Percentiles rank a stretch among this genome's conserved stretches.
Evolutionary conservation across 2,113 vertebrate genomes (phyloP).

Genomic region (Sterna hirundo): DNA sequence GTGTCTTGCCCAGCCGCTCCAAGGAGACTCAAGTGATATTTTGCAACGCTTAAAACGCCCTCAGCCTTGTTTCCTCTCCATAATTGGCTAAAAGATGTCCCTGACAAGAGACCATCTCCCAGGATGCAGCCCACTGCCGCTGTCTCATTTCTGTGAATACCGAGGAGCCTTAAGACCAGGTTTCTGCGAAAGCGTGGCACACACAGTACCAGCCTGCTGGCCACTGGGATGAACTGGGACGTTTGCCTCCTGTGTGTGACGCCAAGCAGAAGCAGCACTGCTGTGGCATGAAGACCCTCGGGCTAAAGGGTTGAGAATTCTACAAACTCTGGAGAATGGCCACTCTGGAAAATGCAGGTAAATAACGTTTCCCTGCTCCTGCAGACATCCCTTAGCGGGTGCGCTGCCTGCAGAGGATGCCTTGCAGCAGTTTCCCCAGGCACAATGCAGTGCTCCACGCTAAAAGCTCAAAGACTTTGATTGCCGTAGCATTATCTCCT

Average conservation of each 20-base stretch:
- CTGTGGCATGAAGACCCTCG: background rate
- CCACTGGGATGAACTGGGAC: background rate
- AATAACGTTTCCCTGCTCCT: background rate
- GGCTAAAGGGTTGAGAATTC: background rate
- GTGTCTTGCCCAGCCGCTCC: background rate
- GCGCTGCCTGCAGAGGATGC: background rate
- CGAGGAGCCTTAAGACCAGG: background rate
- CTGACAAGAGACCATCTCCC: background rate
- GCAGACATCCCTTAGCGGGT: background rate
- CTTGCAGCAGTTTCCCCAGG: background rate
- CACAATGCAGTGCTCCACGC: rapidly evolving
- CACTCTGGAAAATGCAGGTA: background rate
- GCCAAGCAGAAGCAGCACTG: background rate
- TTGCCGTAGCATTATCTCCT: background rate
- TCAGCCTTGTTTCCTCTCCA: background rate
- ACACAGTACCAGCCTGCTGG: background rate
- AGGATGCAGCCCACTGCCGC: background rate
- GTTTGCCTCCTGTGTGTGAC: background rate
- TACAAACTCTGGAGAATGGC: background rate
- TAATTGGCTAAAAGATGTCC: background rate
- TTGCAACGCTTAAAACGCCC: background rate
- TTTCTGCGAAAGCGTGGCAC: background rate
- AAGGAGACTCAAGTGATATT: background rate
- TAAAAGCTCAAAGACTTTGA: background rate
- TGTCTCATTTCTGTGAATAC: background rate